Evolutionary conservation across 2,888 invertebrate species (phyloP).

Genomic region (Aquatica leii): DNA sequence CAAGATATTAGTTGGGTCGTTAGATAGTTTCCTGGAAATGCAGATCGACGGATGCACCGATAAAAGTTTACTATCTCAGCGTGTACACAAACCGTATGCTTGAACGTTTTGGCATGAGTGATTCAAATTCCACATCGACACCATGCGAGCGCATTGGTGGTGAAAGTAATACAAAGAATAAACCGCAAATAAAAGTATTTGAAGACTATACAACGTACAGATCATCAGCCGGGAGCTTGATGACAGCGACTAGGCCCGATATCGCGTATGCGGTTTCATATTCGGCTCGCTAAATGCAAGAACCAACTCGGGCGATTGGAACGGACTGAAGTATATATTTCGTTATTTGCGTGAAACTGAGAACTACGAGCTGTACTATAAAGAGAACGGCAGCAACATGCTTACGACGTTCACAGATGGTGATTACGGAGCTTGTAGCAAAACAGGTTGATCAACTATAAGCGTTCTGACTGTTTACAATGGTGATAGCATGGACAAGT

Average conservation of each 20-base stretch:
- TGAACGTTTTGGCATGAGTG: constrained; percentile 24
- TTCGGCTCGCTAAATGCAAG: too few relatives aligned
- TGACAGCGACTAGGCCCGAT: too few relatives aligned
- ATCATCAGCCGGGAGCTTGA: too few relatives aligned
- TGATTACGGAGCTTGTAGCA: background rate
- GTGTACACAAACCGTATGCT: constrained; percentile 22
- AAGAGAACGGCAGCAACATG: background rate
- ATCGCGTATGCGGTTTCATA: too few relatives aligned
- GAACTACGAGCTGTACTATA: background rate
- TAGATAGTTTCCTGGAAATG: constrained; percentile 2
- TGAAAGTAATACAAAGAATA: background rate
- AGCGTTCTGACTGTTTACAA: background rate
- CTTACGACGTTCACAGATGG: background rate
- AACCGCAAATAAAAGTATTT: too few relatives aligned
- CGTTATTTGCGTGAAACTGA: background rate
- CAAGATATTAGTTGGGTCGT: background rate
- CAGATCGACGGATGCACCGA: constrained; percentile 1
- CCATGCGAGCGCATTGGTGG: background rate
- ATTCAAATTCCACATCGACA: constrained; percentile 24
- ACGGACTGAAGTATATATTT: background rate
- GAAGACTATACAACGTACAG: too few relatives aligned
- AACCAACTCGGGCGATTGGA: background rate
- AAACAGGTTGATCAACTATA: constrained; percentile 2
- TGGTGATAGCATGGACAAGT: background rate
- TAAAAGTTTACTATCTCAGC: constrained; percentile 23